A percentile compares a stretch with the other conserved stretches of the same genome.
These are phyloP conservation scores for Streptopelia turtur DNA, from an alignment of 2,797 vertebrate species.

Conservation along the genomic window DNA sequence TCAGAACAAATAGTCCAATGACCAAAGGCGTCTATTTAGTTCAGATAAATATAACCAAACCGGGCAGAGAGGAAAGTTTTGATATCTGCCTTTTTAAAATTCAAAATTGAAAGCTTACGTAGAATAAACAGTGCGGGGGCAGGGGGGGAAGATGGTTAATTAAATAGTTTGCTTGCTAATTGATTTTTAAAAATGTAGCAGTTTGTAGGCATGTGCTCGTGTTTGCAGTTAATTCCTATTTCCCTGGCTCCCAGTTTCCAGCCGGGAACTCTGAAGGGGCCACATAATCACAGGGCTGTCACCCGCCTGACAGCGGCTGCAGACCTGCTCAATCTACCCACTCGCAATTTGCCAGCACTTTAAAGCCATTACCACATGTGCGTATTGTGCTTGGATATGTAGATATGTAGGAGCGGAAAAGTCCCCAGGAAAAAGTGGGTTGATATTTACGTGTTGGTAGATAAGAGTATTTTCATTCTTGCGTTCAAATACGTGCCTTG, in stretches of 20 bases:
- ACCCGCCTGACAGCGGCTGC: neutral
- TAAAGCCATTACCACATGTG: neutral
- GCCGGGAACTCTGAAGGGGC: neutral
- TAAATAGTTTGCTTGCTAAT: conserved; percentile 64
- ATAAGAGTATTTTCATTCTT: neutral
- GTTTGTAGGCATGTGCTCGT: neutral
- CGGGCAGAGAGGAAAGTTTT: conserved; percentile 55
- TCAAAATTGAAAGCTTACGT: conserved; percentile 10
- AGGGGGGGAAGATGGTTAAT: conserved; percentile 4
- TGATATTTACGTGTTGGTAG: neutral
- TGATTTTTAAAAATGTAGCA: conserved; percentile 30
- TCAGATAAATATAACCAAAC: conserved; percentile 64
- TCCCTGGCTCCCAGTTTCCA: neutral
- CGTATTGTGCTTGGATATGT: neutral
- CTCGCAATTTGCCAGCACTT: conserved; percentile 16
- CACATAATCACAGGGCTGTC: conserved; percentile 26
- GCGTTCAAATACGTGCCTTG: neutral
- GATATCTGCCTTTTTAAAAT: conserved; percentile 35
- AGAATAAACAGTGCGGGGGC: neutral
- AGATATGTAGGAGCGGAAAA: neutral
- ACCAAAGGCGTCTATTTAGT: conserved; percentile 42
- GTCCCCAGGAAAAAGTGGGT: neutral
- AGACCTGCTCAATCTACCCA: neutral
- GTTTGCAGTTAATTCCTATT: neutral
- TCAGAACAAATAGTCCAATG: conserved; percentile 42